Percentiles rank a stretch among this genome's conserved stretches.
These are phyloP conservation scores for Turdus rufiventris DNA, from an alignment of 2,113 vertebrate genomes.

Conservation along the genomic window DNA sequence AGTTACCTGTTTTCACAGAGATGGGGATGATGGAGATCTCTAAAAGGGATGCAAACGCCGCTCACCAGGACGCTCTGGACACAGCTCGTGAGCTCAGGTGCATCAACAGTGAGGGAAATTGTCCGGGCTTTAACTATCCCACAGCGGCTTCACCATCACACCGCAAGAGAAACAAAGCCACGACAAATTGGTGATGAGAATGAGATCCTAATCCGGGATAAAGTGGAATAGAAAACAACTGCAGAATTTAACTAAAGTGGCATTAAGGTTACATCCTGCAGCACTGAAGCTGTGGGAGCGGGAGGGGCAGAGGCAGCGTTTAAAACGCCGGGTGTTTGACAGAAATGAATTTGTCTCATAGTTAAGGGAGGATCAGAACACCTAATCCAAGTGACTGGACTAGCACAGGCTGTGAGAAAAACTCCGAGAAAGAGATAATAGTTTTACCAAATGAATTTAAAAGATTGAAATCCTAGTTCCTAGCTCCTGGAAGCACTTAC, in stretches of 20 bases:
- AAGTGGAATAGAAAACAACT: neutral
- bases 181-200: neutral
- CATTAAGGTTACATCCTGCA: neutral
- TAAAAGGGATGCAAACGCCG: neutral
- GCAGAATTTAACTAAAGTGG: constrained; percentile 9
- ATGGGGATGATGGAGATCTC: neutral
- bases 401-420: neutral
- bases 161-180: neutral
- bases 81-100: neutral
- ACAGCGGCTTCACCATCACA: neutral
- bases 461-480: neutral
- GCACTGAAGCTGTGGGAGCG: neutral
- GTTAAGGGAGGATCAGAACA: neutral
- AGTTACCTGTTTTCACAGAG: neutral
- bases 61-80: neutral
- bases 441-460: neutral
- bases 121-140: neutral
- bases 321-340: neutral
- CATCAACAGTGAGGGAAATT: neutral
- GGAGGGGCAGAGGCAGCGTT: neutral
- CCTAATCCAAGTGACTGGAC: constrained; percentile 20
- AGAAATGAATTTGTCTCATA: constrained; percentile 25
- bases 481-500: neutral
- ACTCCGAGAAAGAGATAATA: neutral
- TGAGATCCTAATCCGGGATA: constrained; percentile 28